Conservation (phyloP, 2,113 vertebrate species). For the Urocynchramus pylzowi region DNA sequence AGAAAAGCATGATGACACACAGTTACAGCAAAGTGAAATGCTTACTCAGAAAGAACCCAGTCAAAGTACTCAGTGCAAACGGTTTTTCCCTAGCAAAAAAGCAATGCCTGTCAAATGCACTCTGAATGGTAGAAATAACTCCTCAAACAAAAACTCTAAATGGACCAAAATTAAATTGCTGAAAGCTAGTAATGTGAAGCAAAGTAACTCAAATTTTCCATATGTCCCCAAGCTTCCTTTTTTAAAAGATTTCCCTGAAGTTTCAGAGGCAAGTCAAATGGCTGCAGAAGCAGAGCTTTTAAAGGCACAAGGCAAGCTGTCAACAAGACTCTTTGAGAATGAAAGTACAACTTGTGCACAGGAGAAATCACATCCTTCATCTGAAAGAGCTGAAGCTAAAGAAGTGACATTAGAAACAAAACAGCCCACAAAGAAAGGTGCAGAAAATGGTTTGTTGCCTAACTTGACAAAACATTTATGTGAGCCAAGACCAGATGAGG, state of each 20-base stretch:
- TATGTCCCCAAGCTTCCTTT: slow-evolving; percentile 52
- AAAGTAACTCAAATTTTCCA: slow-evolving; percentile 62
- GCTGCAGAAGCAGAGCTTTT: slow-evolving; percentile 58
- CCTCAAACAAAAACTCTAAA: slow-evolving; percentile 79
- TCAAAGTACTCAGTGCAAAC: slow-evolving; percentile 78
- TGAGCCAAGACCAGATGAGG: slow-evolving; percentile 71
- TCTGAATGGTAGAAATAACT: slow-evolving; percentile 78
- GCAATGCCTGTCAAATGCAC: slow-evolving; percentile 85
- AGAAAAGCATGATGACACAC: slow-evolving; percentile 26
- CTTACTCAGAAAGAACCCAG: slow-evolving; percentile 49
- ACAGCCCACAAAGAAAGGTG: slow-evolving; percentile 24
- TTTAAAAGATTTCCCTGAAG: slow-evolving; percentile 57
- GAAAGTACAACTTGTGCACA: slow-evolving; percentile 29
- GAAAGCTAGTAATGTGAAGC: slow-evolving; percentile 72
- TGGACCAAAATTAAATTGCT: slow-evolving; percentile 93
- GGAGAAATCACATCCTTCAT: slow-evolving; percentile 49
- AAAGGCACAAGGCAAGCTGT: slow-evolving; percentile 39
- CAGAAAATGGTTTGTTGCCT: slow-evolving; percentile 70
- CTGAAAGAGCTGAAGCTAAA: slow-evolving; percentile 47
- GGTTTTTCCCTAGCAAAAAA: slow-evolving; percentile 92
- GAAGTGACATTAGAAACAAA: background rate
- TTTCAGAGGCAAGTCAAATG: slow-evolving; percentile 26
- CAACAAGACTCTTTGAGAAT: slow-evolving; percentile 25
- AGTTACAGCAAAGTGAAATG: slow-evolving; percentile 34
- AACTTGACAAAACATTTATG: slow-evolving; percentile 66